These are phyloP conservation scores for Caenorhabditis auriculariae DNA, from an alignment of 2,888 invertebrate genomes.

Conservation along the genomic window DNA sequence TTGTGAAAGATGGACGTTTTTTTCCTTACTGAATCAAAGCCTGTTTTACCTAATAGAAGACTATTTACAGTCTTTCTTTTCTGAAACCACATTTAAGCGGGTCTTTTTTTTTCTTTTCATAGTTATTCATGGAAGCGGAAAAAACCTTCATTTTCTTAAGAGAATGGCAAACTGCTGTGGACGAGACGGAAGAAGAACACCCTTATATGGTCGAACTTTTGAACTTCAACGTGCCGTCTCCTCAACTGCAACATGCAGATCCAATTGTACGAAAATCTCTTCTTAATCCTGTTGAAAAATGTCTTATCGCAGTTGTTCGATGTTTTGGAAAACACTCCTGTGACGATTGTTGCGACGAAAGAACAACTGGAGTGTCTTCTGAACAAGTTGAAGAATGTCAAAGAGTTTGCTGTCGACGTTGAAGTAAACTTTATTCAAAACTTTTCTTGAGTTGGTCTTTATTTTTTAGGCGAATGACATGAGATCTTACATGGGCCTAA, in stretches of 20 bases:
- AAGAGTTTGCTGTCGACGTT: constrained; percentile 84
- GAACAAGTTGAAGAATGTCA: constrained; percentile 72
- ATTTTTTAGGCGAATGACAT: constrained; percentile 80
- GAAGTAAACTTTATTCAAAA: constrained; percentile 59
- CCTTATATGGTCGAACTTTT: constrained; percentile 54
- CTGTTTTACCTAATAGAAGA: too few relatives aligned
- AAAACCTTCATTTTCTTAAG: too few relatives aligned
- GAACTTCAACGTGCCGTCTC: constrained; percentile 32
- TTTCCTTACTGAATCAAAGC: too few relatives aligned
- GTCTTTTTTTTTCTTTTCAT: background rate
- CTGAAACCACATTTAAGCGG: background rate
- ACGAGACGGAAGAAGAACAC: constrained; percentile 36
- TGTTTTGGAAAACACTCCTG: constrained; percentile 72
- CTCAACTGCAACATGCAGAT: constrained; percentile 28
- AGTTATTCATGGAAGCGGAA: too few relatives aligned
- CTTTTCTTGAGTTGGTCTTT: background rate
- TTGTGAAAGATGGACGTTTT: too few relatives aligned
- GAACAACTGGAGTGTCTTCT: constrained; percentile 73
- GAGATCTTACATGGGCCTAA: constrained; percentile 87
- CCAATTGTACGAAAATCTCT: constrained; percentile 5
- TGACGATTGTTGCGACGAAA: constrained; percentile 74
- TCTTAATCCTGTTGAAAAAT: too few relatives aligned
- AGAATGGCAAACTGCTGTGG: constrained; percentile 11
- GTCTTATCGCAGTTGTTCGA: constrained; percentile 68
- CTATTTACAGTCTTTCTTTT: too few relatives aligned